Evolutionary conservation across 1,140 invertebrate species (phyloP).

Genomic region (Ips nitidus): DNA sequence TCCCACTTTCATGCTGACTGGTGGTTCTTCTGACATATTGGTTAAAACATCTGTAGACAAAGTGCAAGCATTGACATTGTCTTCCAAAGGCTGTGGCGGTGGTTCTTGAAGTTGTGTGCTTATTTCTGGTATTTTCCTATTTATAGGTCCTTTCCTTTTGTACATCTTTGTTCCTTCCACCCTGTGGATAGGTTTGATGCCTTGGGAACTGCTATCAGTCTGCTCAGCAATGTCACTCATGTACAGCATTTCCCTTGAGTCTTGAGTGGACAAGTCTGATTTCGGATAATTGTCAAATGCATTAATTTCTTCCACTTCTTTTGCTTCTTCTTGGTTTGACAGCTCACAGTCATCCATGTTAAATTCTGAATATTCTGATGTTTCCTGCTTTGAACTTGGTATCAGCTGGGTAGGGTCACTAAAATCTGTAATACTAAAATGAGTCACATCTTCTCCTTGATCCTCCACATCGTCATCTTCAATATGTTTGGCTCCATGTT

Average conservation of each 20-base stretch:
- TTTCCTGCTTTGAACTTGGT: too few relatives aligned
- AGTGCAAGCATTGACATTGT: background rate
- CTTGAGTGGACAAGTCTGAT: background rate
- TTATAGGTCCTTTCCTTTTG: conserved; percentile 37
- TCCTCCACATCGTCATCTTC: too few relatives aligned
- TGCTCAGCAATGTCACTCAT: conserved; percentile 6
- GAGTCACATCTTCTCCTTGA: too few relatives aligned
- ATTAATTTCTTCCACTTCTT: background rate
- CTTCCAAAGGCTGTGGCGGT: conserved; percentile 28
- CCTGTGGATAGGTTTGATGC: conserved; percentile 48
- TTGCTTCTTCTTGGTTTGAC: conserved; percentile 24
- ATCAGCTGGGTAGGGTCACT: too few relatives aligned
- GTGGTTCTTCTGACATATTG: conserved; percentile 42
- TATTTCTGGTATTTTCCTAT: conserved; percentile 28
- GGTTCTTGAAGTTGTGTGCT: background rate
- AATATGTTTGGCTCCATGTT: too few relatives aligned
- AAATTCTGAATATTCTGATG: too few relatives aligned
- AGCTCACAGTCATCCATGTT: conserved; percentile 6
- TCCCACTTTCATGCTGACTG: conserved; percentile 59
- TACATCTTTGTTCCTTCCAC: conserved; percentile 49
- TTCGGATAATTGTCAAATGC: background rate
- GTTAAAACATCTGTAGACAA: background rate
- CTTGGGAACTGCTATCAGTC: background rate
- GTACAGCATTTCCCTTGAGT: too few relatives aligned
- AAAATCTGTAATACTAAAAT: too few relatives aligned